These are phyloP conservation scores for Gallinago media DNA, from an alignment of 2,113 vertebrate genomes.

Conservation along the genomic window DNA sequence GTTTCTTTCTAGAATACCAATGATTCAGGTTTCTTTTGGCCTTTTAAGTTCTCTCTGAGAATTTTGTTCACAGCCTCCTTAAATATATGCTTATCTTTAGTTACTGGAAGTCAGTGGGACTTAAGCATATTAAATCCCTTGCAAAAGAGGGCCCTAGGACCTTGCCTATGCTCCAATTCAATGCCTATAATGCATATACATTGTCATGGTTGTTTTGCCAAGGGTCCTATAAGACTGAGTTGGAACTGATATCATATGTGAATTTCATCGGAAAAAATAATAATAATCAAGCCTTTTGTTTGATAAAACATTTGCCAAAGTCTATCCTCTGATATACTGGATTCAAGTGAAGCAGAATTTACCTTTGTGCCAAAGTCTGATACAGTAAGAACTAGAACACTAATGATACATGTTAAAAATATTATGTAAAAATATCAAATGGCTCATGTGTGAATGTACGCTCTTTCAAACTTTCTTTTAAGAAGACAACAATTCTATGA, in stretches of 20 bases:
- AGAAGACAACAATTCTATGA: neutral
- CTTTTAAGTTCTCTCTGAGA: neutral
- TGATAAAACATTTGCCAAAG: neutral
- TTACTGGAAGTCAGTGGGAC: neutral
- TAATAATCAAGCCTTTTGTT: neutral
- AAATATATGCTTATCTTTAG: neutral
- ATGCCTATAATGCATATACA: neutral
- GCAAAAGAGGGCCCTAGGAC: neutral
- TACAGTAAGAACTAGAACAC: neutral
- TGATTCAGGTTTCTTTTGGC: neutral
- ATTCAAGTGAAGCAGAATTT: neutral
- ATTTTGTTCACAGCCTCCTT: neutral
- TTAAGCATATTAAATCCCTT: neutral
- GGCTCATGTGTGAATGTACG: neutral
- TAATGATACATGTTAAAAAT: neutral
- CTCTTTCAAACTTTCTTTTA: neutral
- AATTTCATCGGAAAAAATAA: neutral
- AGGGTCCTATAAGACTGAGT: neutral
- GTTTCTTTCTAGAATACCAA: neutral
- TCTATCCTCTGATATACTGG: neutral
- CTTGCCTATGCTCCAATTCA: neutral
- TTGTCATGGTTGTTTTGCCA: neutral
- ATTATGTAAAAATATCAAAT: neutral
- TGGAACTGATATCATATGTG: neutral
- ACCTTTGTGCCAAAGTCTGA: neutral